Evolutionary conservation across 2,113 vertebrate genomes (phyloP).

Genomic region (Hydrolagus affinis): DNA sequence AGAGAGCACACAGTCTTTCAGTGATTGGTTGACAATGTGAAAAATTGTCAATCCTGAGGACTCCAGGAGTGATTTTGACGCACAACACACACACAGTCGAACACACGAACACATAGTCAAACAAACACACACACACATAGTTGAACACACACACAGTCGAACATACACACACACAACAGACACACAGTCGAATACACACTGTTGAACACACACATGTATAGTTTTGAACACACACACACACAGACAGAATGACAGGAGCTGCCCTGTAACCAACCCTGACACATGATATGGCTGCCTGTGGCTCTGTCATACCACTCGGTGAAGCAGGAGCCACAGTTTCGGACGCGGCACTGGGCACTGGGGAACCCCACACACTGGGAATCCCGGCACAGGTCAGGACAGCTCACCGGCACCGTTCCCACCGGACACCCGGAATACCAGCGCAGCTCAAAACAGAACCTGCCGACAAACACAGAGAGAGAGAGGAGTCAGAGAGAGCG

Average conservation of each 20-base stretch:
- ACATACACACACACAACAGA: background rate
- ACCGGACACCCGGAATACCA: slow-evolving; percentile 47
- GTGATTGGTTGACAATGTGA: too few species aligned
- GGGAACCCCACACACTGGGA: slow-evolving; percentile 40
- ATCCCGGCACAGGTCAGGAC: slow-evolving; percentile 43
- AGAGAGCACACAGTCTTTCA: too few species aligned
- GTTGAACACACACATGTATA: background rate
- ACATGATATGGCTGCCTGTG: slow-evolving; percentile 42
- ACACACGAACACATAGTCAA: too few species aligned
- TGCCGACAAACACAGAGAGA: slow-evolving; percentile 1
- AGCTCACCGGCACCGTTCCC: slow-evolving; percentile 42
- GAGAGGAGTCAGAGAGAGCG: background rate
- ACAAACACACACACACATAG: background rate
- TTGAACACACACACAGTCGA: background rate
- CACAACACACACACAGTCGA: too few species aligned
- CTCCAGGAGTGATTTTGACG: too few species aligned
- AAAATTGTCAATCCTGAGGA: too few species aligned
- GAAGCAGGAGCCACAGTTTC: slow-evolving; percentile 46
- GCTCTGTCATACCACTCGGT: slow-evolving; percentile 43
- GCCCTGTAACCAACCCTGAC: slow-evolving; percentile 41
- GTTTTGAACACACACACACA: too few species aligned
- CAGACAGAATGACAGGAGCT: background rate
- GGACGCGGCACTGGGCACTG: slow-evolving; percentile 39
- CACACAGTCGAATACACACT: background rate
- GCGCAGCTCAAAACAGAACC: slow-evolving; percentile 48